Conservation (phyloP, 1,140 invertebrate genomes). For the Ditylenchus dipsaci region DNA sequence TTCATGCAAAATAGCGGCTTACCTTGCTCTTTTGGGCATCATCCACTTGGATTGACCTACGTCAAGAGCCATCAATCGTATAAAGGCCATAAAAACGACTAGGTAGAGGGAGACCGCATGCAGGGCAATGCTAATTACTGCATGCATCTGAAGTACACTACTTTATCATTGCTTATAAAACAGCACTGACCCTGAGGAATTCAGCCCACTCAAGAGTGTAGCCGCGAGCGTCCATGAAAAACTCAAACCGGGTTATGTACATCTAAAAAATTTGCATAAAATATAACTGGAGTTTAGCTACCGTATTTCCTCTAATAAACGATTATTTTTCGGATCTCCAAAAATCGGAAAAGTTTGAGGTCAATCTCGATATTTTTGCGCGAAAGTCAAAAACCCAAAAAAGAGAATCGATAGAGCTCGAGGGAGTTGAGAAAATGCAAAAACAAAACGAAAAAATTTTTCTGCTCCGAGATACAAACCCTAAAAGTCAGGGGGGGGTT, state of each 20-base stretch:
- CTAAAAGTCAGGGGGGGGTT: too few species aligned
- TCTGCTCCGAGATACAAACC: too few species aligned
- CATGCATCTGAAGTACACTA: conserved; percentile 22
- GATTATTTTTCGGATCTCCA: too few species aligned
- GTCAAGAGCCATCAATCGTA: conserved; percentile 36
- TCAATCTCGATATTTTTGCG: too few species aligned
- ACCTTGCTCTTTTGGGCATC: conserved; percentile 36
- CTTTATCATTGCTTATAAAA: too few species aligned
- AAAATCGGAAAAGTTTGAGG: too few species aligned
- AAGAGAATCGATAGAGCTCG: too few species aligned
- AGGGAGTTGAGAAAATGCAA: too few species aligned
- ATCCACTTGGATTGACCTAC: conserved; percentile 40
- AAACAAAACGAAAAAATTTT: too few species aligned
- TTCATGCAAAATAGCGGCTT: too few species aligned
- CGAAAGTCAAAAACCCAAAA: too few species aligned
- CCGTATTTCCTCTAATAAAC: too few species aligned
- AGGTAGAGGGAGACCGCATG: conserved; percentile 47
- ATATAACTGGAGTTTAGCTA: not conserved
- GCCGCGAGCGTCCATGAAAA: conserved; percentile 22
- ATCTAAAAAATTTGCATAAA: conserved; percentile 18
- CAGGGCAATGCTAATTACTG: conserved; percentile 43
- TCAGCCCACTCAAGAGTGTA: conserved; percentile 22
- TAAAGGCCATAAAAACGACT: conserved; percentile 48
- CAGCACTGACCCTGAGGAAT: conserved; percentile 13
- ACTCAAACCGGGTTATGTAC: conserved; percentile 46